Evolutionary conservation across 2,888 invertebrate genomes (phyloP).

Genomic region (Clunio marinus): DNA sequence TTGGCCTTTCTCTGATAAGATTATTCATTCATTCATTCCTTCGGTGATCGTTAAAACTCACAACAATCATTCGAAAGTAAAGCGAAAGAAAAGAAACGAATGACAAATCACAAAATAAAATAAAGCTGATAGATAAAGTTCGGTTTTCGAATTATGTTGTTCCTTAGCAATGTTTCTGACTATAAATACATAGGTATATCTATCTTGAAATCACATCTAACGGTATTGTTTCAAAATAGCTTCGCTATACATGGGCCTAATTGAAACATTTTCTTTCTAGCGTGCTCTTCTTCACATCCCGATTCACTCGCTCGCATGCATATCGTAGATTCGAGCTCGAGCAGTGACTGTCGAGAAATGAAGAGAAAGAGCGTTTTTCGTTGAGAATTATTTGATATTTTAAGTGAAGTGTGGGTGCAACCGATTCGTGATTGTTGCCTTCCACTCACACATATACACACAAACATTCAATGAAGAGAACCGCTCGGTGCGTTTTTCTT

Average conservation of each 20-base stretch:
- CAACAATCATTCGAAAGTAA: no score
- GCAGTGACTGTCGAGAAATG: background rate
- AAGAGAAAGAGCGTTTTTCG: background rate
- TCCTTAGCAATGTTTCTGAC: background rate
- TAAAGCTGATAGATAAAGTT: no score
- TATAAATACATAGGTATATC: background rate
- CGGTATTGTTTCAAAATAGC: slow-evolving; percentile 38
- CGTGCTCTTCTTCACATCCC: background rate
- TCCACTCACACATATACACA: no score
- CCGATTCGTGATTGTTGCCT: no score
- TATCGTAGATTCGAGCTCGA: background rate
- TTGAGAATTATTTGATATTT: no score
- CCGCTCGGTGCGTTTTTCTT: slow-evolving; percentile 2
- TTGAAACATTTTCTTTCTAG: background rate
- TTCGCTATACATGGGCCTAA: slow-evolving; percentile 20
- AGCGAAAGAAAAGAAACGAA: no score
- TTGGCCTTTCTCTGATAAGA: slow-evolving; percentile 12
- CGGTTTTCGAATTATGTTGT: slow-evolving; percentile 12
- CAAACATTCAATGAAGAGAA: slow-evolving; percentile 1
- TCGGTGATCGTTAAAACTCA: no score
- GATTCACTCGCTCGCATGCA: background rate
- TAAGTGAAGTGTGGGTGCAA: slow-evolving; percentile 15
- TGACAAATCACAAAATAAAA: no score
- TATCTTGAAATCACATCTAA: slow-evolving; percentile 32
- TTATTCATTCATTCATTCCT: background rate